phyloP scores from a whole-genome alignment of 2,113 vertebrate genomes.

The Arvicanthis niloticus region DNA sequence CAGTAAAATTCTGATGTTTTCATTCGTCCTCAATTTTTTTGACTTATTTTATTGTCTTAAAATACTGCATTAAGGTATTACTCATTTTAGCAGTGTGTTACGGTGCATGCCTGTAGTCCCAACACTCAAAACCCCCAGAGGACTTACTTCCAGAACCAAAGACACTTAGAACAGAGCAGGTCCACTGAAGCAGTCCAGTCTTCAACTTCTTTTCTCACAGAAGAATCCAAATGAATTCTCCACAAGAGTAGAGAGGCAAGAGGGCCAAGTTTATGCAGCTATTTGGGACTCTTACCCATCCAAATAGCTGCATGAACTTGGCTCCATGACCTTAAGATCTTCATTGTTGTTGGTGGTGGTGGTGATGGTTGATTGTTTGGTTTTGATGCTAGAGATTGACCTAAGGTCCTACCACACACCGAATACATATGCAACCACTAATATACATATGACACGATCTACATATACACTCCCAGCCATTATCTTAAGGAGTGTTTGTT shows the following conservation, averaged over 20 bases:
- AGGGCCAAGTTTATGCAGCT: neutral
- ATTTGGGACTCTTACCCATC: neutral
- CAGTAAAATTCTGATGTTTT: constrained; percentile 11
- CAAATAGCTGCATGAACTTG: neutral
- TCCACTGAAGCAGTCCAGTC: neutral
- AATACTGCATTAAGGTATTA: constrained; percentile 27
- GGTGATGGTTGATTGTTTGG: neutral
- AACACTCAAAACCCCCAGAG: neutral
- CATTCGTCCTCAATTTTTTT: neutral
- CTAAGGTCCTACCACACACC: neutral
- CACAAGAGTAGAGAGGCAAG: neutral
- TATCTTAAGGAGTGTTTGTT: neutral
- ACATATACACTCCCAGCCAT: neutral
- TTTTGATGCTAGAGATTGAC: neutral
- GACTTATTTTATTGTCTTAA: constrained; percentile 6
- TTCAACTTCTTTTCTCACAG: neutral
- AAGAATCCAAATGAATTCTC: neutral
- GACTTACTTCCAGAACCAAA: neutral
- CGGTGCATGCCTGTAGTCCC: neutral
- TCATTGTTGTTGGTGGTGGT: neutral
- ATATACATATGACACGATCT: neutral
- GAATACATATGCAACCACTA: neutral
- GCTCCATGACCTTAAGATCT: neutral
- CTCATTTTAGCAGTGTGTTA: neutral
- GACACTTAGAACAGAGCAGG: neutral